Evolutionary conservation across 2,888 invertebrate species (phyloP), one percentile per base, ranked within the genome.

Genomic region (Lamellibrachia columna): DNA sequence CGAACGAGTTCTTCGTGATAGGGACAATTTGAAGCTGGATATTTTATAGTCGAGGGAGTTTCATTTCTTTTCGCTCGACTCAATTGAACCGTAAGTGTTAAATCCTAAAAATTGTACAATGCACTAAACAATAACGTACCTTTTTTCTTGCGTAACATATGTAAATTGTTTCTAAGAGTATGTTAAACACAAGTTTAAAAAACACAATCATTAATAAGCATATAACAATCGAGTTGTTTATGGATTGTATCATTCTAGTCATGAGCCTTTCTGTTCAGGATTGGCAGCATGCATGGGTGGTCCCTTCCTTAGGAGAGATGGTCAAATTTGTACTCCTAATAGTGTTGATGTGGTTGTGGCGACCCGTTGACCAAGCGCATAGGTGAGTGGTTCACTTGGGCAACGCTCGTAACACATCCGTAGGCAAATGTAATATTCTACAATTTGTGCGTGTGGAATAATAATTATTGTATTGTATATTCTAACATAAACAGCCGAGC

Each of bases 341-440:
- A 28, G 92, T 93, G 7, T 92, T 94, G 11, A 94, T 94, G 94
- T 93, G 93, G 93, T 91, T 94, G 40, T 94, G 94, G 94, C 52
- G 93, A 75, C 94, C 94, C 15, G 92, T 92, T 11, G 93, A 94
- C 60, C 75, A 92, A 7, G 93, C 93, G 4, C 93, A 93, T n/a
- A 93, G 93, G 94, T 94, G 52, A 92, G 91, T 52, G 15, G 11
- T 53, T 92, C 28, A 4, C 75, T 75, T 75, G 75, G 22, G 75
- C 75, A 22, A 22, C 2, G 15, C 22, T 75, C 15, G 15, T 15
- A 22, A 22, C 11, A 15, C 15, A 11, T 22, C 75, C 58, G 58
- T 58, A 58, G 58, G 58, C 75, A 11, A 15, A 11, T 75, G 22
- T 75, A 15, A 22, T 22, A 75, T 6, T 15, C 3, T 75, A 75